Conservation (phyloP, 1,140 invertebrate species). For the Macrostomum lignano region DNA sequence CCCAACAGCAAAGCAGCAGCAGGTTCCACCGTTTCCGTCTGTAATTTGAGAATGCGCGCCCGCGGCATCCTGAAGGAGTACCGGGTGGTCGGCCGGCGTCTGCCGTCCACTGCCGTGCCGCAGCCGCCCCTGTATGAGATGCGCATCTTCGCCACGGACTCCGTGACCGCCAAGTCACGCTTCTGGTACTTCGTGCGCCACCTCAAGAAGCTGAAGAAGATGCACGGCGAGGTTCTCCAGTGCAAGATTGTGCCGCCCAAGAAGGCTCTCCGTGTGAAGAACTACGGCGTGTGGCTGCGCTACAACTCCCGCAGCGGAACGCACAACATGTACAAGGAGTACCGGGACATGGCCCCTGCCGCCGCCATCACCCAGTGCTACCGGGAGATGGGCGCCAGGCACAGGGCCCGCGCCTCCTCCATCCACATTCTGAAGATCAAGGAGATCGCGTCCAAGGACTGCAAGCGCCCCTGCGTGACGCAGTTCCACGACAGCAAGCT, state of each 20-base stretch:
- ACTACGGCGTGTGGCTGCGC: conserved; percentile 91
- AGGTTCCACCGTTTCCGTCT: no score
- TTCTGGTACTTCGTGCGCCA: conserved; percentile 98
- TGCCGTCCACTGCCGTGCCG: conserved; percentile 65
- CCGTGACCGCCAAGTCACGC: conserved; percentile 82
- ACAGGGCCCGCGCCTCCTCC: conserved; percentile 76
- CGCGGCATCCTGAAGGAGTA: conserved; percentile 93
- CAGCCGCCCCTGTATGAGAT: conserved; percentile 86
- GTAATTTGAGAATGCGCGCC: no score
- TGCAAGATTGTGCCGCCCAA: conserved; percentile 42
- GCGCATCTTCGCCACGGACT: conserved; percentile 91
- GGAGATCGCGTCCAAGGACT: conserved; percentile 51
- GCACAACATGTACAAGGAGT: conserved; percentile 99
- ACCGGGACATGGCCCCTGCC: conserved; percentile 69
- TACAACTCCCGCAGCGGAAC: conserved; percentile 81
- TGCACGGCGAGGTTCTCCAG: conserved; percentile 82
- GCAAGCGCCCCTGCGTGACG: conserved; percentile 67
- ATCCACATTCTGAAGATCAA: conserved; percentile 95
- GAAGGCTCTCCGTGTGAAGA: conserved; percentile 72
- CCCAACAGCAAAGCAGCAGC: no score
- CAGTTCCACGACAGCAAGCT: conserved; percentile 99
- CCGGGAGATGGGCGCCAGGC: conserved; percentile 89
- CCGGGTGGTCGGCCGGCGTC: conserved; percentile 80
- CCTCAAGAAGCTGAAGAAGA: conserved; percentile 94
- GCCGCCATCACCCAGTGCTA: conserved; percentile 93